phyloP scores from a whole-genome alignment of 1,140 invertebrate species.

The Habropoda laboriosa region DNA sequence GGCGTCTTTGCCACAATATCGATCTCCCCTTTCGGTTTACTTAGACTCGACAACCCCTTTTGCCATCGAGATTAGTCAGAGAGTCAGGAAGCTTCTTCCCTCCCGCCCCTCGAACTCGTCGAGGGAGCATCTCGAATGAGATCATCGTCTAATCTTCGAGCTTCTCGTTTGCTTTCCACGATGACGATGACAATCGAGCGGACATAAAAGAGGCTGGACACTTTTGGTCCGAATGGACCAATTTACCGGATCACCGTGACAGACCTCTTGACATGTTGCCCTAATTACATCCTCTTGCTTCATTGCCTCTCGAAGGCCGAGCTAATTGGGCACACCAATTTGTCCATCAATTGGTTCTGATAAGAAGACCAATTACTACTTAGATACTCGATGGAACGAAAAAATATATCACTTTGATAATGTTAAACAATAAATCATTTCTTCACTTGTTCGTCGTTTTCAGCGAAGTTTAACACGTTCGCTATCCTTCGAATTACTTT shows the following conservation, averaged over 20 bases:
- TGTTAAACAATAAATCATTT: no score
- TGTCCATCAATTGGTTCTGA: not conserved
- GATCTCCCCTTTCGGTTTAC: slow-evolving; percentile 39
- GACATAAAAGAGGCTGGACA: not conserved
- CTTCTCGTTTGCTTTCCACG: not conserved
- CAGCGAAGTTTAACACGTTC: no score
- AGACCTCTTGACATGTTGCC: not conserved
- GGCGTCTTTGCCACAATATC: slow-evolving; percentile 57
- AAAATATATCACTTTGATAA: no score
- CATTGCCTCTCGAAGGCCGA: not conserved
- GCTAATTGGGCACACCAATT: not conserved
- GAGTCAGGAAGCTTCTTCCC: not conserved
- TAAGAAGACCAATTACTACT: no score
- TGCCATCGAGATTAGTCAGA: slow-evolving; percentile 9
- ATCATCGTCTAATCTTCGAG: not conserved
- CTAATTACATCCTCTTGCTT: not conserved
- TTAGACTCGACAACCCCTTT: slow-evolving; percentile 18
- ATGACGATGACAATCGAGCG: not conserved
- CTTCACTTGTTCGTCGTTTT: no score
- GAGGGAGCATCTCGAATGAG: not conserved
- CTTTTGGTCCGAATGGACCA: not conserved
- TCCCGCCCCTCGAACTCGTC: not conserved
- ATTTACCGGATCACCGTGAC: not conserved
- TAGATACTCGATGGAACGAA: no score
- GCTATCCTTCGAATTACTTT: no score